These are phyloP conservation scores for Pseudomyrmex cubaensis DNA, from an alignment of 1,140 invertebrate species.

Conservation along the genomic window DNA sequence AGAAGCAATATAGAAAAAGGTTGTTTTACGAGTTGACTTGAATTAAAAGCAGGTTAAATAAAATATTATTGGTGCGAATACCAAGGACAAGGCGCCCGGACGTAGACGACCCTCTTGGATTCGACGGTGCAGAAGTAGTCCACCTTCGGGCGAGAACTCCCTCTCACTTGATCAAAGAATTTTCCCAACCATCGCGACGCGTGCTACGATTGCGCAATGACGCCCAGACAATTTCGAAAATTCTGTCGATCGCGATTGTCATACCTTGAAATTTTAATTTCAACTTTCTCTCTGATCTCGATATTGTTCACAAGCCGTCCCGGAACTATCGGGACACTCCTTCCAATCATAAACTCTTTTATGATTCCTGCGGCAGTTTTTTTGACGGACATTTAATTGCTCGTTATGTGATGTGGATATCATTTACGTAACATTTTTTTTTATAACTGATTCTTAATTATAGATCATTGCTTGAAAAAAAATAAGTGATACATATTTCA, in stretches of 20 bases:
- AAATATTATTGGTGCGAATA: conserved; percentile 18
- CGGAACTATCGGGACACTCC: not conserved
- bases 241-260: not conserved
- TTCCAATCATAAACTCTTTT: not conserved
- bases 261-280: conserved; percentile 5
- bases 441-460: not conserved
- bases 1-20: not conserved
- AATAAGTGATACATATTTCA: not conserved
- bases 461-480: not conserved
- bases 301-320: not conserved
- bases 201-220: conserved; percentile 18
- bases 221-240: conserved; percentile 8
- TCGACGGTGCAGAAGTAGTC: conserved; percentile 63
- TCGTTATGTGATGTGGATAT: not conserved
- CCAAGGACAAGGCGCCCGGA: conserved; percentile 49
- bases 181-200: conserved; percentile 56
- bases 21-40: not conserved
- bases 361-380: not conserved
- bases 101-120: conserved; percentile 57
- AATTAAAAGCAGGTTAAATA: conserved; percentile 29
- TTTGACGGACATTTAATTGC: not conserved
- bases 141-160: conserved; percentile 66
- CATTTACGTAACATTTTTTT: too few relatives aligned
- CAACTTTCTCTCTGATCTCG: not conserved
- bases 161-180: conserved; percentile 65